phyloP scores from a whole-genome alignment of 2,888 invertebrate genomes.

The Himalopsyche japonica region DNA sequence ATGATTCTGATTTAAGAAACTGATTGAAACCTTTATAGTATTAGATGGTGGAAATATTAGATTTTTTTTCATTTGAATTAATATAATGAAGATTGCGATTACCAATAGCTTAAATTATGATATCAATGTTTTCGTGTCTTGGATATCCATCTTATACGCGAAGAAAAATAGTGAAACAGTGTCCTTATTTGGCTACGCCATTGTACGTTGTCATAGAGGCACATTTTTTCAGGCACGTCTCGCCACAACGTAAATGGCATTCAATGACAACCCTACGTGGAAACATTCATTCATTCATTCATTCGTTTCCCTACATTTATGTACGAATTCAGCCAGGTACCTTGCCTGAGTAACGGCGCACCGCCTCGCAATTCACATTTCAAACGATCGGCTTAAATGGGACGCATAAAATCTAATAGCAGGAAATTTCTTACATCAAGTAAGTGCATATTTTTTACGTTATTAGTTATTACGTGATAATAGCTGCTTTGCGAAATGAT shows the following conservation, averaged over 20 bases:
- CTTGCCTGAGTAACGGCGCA: neutral
- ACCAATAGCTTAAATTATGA: too few species aligned
- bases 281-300: neutral
- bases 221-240: conserved; percentile 7
- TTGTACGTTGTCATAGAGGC: neutral
- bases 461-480: neutral
- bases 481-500: neutral
- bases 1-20: too few species aligned
- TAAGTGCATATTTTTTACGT: neutral
- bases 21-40: too few species aligned
- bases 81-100: too few species aligned
- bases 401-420: neutral
- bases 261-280: conserved; percentile 7
- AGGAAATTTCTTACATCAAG: neutral
- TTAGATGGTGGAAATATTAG: too few species aligned
- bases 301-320: neutral
- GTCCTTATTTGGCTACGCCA: neutral
- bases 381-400: neutral
- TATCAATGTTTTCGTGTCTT: too few species aligned
- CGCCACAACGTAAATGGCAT: conserved; percentile 17
- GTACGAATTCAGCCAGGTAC: neutral
- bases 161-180: too few species aligned
- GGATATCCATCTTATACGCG: too few species aligned
- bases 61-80: too few species aligned
- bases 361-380: neutral